These are phyloP conservation scores for Hapalemur alaotrensis DNA, from an alignment of 2,797 vertebrate species.

Conservation along the genomic window DNA sequence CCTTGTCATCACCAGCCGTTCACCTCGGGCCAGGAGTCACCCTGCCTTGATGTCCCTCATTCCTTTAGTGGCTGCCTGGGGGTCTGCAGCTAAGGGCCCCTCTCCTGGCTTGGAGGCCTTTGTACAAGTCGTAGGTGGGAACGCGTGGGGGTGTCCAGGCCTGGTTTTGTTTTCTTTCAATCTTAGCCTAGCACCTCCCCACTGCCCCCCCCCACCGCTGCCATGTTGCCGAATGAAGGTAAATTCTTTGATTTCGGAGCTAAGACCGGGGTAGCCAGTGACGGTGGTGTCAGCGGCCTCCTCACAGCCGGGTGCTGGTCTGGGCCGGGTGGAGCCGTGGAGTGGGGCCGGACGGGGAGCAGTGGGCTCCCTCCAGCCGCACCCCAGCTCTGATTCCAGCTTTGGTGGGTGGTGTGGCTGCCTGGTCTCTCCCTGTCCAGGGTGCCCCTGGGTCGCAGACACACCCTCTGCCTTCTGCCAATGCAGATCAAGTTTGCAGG, in stretches of 20 bases:
- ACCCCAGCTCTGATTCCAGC: background rate
- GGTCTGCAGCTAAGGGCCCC: background rate
- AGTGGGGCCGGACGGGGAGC: accelerated
- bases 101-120: background rate
- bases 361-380: background rate
- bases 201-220: too few species aligned
- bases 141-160: background rate
- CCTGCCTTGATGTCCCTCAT: accelerated
- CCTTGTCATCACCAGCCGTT: background rate
- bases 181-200: too few species aligned
- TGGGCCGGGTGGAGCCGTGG: background rate
- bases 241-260: background rate
- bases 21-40: background rate
- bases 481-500: background rate
- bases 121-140: background rate
- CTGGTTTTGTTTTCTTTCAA: background rate
- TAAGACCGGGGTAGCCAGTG: background rate
- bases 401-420: background rate
- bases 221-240: background rate
- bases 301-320: background rate
- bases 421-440: background rate
- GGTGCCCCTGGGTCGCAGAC: background rate
- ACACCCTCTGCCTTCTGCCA: background rate
- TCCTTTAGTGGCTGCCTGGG: background rate
- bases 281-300: background rate